phyloP scores from a whole-genome alignment of 2,113 vertebrate species.

The Apaloderma vittatum region DNA sequence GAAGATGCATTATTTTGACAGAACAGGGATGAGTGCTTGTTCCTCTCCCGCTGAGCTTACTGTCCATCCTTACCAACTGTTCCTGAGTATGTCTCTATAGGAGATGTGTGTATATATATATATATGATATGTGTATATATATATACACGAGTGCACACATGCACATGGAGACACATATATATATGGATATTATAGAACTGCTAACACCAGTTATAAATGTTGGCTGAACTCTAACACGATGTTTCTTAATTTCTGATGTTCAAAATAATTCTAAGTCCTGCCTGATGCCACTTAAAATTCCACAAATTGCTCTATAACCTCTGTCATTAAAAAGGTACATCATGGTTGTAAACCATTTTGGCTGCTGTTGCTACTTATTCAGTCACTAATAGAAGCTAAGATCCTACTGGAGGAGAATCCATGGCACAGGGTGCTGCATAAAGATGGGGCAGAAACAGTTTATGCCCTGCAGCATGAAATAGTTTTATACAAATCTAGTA shows the following conservation, averaged over 20 bases:
- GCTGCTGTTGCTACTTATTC: not conserved
- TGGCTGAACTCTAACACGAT: not conserved
- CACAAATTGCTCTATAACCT: not conserved
- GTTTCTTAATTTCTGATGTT: not conserved
- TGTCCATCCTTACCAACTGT: not conserved
- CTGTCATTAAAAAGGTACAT: not conserved
- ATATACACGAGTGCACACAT: fast-evolving
- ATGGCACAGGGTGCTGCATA: not conserved
- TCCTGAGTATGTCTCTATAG: not conserved
- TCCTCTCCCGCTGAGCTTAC: not conserved
- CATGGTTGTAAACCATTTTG: not conserved
- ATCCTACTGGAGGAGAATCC: not conserved
- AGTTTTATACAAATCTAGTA: not conserved
- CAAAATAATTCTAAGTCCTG: not conserved
- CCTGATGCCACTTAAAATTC: not conserved
- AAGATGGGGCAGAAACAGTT: not conserved
- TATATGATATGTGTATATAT: not conserved
- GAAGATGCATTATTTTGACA: not conserved
- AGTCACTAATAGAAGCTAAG: not conserved
- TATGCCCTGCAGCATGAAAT: not conserved
- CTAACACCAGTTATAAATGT: not conserved
- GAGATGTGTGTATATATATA: not conserved
- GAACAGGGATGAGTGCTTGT: fast-evolving
- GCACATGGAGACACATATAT: not conserved
- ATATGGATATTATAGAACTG: not conserved